phyloP scores from a whole-genome alignment of 23 tunicate species.

The Botrylloides violaceus region DNA sequence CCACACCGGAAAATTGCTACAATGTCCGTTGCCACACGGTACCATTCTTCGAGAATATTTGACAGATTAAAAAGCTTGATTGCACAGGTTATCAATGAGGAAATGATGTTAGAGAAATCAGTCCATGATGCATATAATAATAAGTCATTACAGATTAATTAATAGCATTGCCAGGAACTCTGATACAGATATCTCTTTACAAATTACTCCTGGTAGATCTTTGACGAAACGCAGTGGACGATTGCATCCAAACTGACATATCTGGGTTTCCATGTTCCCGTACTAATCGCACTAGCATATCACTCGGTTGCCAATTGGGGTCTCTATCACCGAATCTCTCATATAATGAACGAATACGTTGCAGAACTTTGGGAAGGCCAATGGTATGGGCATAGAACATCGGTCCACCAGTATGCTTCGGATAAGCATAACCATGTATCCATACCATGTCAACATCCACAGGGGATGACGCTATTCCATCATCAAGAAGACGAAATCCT shows the following conservation, averaged over 20 bases:
- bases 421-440: slow-evolving; percentile 67
- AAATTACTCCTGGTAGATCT: background rate
- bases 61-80: too few species aligned
- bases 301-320: slow-evolving; percentile 72
- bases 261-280: slow-evolving; percentile 56
- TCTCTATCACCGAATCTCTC: slow-evolving; percentile 22
- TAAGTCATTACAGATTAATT: too few species aligned
- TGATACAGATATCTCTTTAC: too few species aligned
- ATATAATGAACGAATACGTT: slow-evolving; percentile 42
- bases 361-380: slow-evolving; percentile 75
- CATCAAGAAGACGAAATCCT: slow-evolving; percentile 75
- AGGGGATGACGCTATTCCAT: slow-evolving; percentile 55
- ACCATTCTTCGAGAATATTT: too few species aligned
- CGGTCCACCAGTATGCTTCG: slow-evolving; percentile 76
- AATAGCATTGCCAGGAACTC: too few species aligned
- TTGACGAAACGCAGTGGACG: background rate
- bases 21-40: too few species aligned
- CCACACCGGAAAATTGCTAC: too few species aligned
- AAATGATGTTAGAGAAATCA: too few species aligned
- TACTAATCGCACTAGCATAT: slow-evolving; percentile 61
- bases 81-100: too few species aligned
- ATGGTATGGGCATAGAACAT: slow-evolving; percentile 57
- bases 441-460: slow-evolving; percentile 50
- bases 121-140: too few species aligned
- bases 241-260: slow-evolving; percentile 44